Evolutionary conservation across 1,140 invertebrate genomes (phyloP), one percentile per base, ranked within the genome.

Genomic region (Aporrectodea caliginosa): DNA sequence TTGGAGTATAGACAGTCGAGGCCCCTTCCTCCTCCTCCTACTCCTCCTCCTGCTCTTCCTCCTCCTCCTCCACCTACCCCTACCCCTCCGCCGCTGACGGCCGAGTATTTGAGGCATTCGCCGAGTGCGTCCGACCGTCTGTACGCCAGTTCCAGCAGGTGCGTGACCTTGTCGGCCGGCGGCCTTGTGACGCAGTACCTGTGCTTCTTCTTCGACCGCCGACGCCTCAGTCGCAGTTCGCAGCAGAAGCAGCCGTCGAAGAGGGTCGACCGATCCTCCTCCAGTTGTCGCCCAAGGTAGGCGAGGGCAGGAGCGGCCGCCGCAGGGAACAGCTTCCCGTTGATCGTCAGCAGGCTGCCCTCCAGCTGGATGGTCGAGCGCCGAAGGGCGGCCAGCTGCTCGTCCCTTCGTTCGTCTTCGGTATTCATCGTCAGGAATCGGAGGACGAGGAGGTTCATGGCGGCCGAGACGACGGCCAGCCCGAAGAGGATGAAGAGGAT

Each of bases 401-500:
- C 88, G 85, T 99, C 98, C 81, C 97, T 89, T 85, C 96, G 92
- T 89, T 99, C 98, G 86, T 99, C 95, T 84, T 95, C 94, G 1
- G 94, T 94, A 86, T 96, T 95, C 95, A 99, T 98, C 27, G 98
- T 99, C 84, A 99, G 94, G 90, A 99, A 99, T 84, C 98, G 91
- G 82, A 99, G 92, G 78, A 99, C 97, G 79, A 99, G 91, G 82
- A 99, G 91, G 90, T 99, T 99, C 88, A 99, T 93, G 80, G 95
- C 98, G 75, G 98, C 98, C 78, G 97, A 97, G 69, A 99, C 96
- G 79, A 99, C 98, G 27, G 97, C 97, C 86, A 99, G 91, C 68
- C 98, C 98, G 88, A 99, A 99, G 70, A 99, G 92, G 84, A 99
- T 99, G 90, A 99, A 99, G 84, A 99, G 95, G 78, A 99, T 91